A percentile compares a stretch with the other conserved stretches of the same genome.
phyloP scores from a whole-genome alignment of 2,113 vertebrate genomes.

The Melanostigma gelatinosum region DNA sequence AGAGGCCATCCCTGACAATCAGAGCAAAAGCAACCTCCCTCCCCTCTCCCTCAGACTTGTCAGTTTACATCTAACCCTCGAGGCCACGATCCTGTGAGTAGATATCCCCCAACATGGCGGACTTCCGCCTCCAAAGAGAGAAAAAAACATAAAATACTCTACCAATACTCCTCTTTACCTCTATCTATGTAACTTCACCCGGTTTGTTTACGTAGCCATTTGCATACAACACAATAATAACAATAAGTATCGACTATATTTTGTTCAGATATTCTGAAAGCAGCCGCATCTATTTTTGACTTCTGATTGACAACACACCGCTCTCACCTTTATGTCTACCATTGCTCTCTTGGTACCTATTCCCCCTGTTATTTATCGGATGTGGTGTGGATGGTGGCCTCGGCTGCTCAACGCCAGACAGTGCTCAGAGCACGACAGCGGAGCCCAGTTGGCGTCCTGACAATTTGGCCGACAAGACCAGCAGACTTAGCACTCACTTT shows the following conservation, averaged over 20 bases:
- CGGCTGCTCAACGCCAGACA: conserved; percentile 69
- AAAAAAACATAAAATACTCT: background rate
- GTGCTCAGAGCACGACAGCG: conserved; percentile 71
- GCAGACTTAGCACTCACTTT: conserved; percentile 81
- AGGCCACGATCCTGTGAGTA: conserved; percentile 38
- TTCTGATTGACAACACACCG: background rate
- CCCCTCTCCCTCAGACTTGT: conserved; percentile 61
- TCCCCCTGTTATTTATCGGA: conserved; percentile 21
- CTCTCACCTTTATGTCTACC: background rate
- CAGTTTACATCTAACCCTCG: conserved; percentile 56
- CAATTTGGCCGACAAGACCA: conserved; percentile 81
- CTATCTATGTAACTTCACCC: background rate
- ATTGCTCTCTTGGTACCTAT: background rate
- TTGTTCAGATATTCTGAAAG: conserved; percentile 3
- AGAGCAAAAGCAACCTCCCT: conserved; percentile 76
- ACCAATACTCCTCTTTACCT: background rate
- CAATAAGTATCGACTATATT: background rate
- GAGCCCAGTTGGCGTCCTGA: conserved; percentile 80
- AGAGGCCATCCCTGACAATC: conserved; percentile 83
- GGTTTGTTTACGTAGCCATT: background rate
- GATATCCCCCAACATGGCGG: conserved; percentile 20
- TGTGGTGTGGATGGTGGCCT: conserved; percentile 44
- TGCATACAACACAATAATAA: background rate
- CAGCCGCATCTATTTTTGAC: conserved; percentile 3
- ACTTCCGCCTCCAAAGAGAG: conserved; percentile 17